Evolutionary conservation across 2,888 invertebrate species (phyloP).

Genomic region (Scotopteryx bipunctaria): DNA sequence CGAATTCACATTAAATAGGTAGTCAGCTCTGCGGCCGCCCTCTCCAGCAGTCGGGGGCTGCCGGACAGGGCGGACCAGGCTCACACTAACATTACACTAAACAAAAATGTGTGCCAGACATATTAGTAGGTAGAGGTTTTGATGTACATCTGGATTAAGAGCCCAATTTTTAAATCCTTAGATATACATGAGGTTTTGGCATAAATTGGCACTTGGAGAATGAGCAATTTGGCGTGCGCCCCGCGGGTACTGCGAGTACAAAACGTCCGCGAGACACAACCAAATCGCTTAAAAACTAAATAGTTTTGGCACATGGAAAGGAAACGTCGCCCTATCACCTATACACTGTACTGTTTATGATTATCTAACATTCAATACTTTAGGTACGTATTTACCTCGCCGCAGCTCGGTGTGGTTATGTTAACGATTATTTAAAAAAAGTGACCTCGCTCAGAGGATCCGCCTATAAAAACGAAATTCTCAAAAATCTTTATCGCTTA

Average conservation of each 20-base stretch:
- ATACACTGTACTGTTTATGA: constrained; percentile 51
- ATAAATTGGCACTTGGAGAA: constrained; percentile 49
- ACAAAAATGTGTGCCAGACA: constrained; percentile 43
- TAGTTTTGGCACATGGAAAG: constrained; percentile 59
- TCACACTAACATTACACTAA: constrained; percentile 30
- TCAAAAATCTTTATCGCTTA: constrained; percentile 52
- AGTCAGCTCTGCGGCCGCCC: constrained; percentile 24
- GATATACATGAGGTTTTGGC: no score
- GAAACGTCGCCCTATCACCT: constrained; percentile 52
- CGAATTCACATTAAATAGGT: constrained; percentile 21
- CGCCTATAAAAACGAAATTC: constrained; percentile 53
- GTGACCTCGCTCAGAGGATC: constrained; percentile 53
- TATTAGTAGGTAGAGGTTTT: constrained; percentile 29
- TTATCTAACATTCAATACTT: constrained; percentile 61
- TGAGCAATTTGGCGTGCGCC: constrained; percentile 38
- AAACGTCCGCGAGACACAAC: constrained; percentile 17
- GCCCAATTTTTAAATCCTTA: no score
- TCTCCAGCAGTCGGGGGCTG: not conserved
- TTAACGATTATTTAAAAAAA: constrained; percentile 42
- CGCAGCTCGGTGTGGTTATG: constrained; percentile 35
- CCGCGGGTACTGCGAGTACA: constrained; percentile 10
- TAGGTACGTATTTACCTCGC: constrained; percentile 64
- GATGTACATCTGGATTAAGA: no score
- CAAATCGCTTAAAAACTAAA: constrained; percentile 35
- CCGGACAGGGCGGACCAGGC: constrained; percentile 17